Percentiles rank a stretch among this genome's conserved stretches.
Evolutionary conservation across 1,140 invertebrate species (phyloP).

Genomic region (Cyphomyrmex costatus): DNA sequence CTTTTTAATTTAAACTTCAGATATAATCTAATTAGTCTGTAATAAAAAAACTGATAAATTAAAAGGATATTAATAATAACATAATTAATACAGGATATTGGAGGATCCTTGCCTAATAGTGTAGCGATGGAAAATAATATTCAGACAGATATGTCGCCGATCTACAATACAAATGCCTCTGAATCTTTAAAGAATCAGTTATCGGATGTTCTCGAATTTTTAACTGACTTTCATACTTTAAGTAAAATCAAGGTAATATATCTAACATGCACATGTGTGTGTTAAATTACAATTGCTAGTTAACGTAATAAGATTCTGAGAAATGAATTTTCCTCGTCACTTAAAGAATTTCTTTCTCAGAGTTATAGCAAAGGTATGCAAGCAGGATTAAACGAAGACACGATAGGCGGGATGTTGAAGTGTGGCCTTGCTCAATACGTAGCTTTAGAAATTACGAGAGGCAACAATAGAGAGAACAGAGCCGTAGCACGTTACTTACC

Average conservation of each 20-base stretch:
- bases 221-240: conserved; percentile 98
- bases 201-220: conserved; percentile 97
- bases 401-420: conserved; percentile 97
- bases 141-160: conserved; percentile 86
- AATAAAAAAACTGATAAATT: conserved; percentile 2
- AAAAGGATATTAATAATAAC: conserved; percentile 27
- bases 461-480: conserved; percentile 94
- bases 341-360: conserved; percentile 85
- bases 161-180: conserved; percentile 94
- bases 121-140: conserved; percentile 88
- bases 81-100: conserved; percentile 89
- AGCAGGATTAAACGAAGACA: conserved; percentile 97
- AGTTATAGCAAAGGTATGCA: conserved; percentile 93
- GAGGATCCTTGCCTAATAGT: conserved; percentile 91
- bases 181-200: conserved; percentile 97
- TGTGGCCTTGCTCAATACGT: conserved; percentile 98
- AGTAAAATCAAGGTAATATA: conserved; percentile 97
- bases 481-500: conserved; percentile 95
- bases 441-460: conserved; percentile 96
- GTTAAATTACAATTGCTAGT: background rate
- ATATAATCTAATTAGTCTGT: background rate
- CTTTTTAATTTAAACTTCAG: background rate
- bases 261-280: background rate
- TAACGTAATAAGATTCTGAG: background rate
- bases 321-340: background rate